Base-by-base conservation (phyloP, 1,140 invertebrate species). In the Scylla paramamosain region DNA sequence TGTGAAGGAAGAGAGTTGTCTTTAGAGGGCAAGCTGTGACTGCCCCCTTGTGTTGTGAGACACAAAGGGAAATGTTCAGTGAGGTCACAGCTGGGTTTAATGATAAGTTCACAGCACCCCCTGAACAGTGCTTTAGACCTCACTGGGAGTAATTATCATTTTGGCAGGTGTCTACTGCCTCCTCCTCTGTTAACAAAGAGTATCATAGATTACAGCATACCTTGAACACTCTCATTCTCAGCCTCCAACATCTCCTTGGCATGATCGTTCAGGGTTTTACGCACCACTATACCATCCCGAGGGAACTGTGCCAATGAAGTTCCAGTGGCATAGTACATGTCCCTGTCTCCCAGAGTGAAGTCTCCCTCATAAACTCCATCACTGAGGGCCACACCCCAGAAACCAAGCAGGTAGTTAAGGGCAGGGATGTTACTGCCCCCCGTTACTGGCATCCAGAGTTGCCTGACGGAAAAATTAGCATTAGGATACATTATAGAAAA, bases 391-490 rank as follows among this genome's bases (percentile, higher is more conserved):
- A 99, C 98, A 95, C 98, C 98, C 98, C 99, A 98, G 95, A 97
- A 97, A 29, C 97, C 97, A 95, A 99, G 97, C 10, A 99, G 97
- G 96, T 99, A 99, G 97, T 99, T 99, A 59, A 99, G 96, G 1
- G 99, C 99, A 8, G 99, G 99, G 92, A 99, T 97, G 97, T 99
- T 99, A 0, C 99, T 98, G 6, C 99, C 99, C n/a, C 99, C 99
- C 0, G 99, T 99, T 96, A 99, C 98, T 8, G 99, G 99, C 97
- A 99, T 98, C 98, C 99, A 98, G 98, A 97, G 98, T 96, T 98
- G 97, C 95, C 98, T 98, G 96, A 25, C 96, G 97, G 7, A 99
- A 99, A 96, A 99, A 99, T 97, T 99, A 99, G 97, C 99, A 99
- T 97, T 99, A 99, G 97, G 99, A 99, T 97, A 99, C 99, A 46